phyloP scores from a whole-genome alignment of 2,797 vertebrate genomes.

The Gastrophryne carolinensis region DNA sequence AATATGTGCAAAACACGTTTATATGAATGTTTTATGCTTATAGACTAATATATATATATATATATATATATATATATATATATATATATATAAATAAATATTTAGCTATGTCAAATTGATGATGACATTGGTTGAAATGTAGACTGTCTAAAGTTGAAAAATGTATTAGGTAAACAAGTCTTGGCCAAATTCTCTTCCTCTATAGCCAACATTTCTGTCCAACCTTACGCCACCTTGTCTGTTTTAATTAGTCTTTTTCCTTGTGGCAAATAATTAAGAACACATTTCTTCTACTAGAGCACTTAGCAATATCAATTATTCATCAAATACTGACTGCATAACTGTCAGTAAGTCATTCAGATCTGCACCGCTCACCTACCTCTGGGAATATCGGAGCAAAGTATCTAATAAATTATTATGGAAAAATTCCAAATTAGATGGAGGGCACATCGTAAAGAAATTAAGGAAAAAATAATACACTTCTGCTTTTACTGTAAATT shows the following conservation, averaged over 20 bases:
- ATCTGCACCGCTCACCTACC: background rate
- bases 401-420: constrained; percentile 1
- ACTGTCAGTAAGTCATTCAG: constrained; percentile 13
- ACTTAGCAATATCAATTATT: constrained; percentile 13
- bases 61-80: no score
- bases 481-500: background rate
- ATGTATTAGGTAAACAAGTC: background rate
- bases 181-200: background rate
- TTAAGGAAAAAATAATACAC: background rate
- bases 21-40: no score
- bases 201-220: background rate
- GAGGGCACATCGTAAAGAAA: background rate
- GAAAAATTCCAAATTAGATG: constrained; percentile 12
- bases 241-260: constrained; percentile 5
- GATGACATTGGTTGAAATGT: background rate
- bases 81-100: no score
- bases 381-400: constrained; percentile 10
- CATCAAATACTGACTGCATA: constrained; percentile 4
- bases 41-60: no score
- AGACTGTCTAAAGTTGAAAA: background rate
- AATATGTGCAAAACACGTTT: no score
- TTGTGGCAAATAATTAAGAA: constrained; percentile 17
- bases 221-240: background rate
- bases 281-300: constrained; percentile 1
- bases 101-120: background rate